phyloP scores from a whole-genome alignment of 2,888 invertebrate genomes.

The Catocala nupta region DNA sequence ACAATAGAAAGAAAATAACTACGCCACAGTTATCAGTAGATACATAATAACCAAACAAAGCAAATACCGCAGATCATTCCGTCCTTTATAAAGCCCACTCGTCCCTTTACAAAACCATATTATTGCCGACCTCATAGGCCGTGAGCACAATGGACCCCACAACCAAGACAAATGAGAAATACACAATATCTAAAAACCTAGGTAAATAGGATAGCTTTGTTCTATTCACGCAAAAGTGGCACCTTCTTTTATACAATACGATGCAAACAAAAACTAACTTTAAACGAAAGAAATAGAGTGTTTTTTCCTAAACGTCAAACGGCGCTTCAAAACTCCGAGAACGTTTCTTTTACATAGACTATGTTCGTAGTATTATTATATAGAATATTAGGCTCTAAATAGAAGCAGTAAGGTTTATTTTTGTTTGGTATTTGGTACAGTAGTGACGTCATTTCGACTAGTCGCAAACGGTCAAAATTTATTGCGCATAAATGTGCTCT shows the following conservation, averaged over 20 bases:
- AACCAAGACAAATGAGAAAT: constrained; percentile 85
- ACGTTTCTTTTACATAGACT: constrained; percentile 80
- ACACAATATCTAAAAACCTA: constrained; percentile 76
- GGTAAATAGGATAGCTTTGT: constrained; percentile 77
- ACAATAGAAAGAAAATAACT: too few relatives aligned
- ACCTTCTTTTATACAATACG: constrained; percentile 76
- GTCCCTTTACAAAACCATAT: constrained; percentile 54
- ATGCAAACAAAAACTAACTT: constrained; percentile 61
- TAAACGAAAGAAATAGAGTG: constrained; percentile 62
- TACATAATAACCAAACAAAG: constrained; percentile 6
- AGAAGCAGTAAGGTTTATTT: constrained; percentile 52
- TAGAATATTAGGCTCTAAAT: constrained; percentile 45
- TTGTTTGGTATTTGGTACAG: constrained; percentile 49
- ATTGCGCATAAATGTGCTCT: constrained; percentile 87
- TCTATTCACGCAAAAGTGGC: constrained; percentile 74
- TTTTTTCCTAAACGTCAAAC: constrained; percentile 70
- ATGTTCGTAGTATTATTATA: constrained; percentile 52
- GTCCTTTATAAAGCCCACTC: constrained; percentile 34
- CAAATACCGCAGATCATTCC: constrained; percentile 33
- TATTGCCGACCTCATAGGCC: constrained; percentile 49
- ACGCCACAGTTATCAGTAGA: too few relatives aligned
- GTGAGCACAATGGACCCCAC: constrained; percentile 74
- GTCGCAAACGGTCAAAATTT: constrained; percentile 84
- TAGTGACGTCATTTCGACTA: constrained; percentile 75
- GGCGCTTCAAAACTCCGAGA: constrained; percentile 75